phyloP scores from a whole-genome alignment of 2,888 invertebrate species.

The Tholera decimalis region DNA sequence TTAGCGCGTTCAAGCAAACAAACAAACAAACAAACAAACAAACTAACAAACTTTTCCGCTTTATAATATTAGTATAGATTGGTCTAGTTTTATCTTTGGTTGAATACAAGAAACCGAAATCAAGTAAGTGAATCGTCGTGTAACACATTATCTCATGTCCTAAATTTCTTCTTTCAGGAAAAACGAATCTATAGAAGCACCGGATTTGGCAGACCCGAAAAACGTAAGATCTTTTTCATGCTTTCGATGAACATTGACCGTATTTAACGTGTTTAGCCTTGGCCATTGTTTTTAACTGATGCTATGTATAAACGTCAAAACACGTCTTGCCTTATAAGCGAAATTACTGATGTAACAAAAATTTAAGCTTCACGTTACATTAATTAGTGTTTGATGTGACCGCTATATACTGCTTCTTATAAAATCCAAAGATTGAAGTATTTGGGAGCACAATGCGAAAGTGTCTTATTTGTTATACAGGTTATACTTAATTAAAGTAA shows the following conservation, averaged over 20 bases:
- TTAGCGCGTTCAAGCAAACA: no score
- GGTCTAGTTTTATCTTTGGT: conserved; percentile 58
- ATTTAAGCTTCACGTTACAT: conserved; percentile 22
- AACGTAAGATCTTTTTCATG: conserved; percentile 73
- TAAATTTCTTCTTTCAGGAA: conserved; percentile 76
- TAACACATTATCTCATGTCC: conserved; percentile 30
- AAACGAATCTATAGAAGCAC: conserved; percentile 73
- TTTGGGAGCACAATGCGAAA: conserved; percentile 34
- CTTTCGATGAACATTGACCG: conserved; percentile 33
- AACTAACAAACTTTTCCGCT: no score
- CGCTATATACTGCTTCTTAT: conserved; percentile 5
- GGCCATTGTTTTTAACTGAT: conserved; percentile 46
- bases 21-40: no score
- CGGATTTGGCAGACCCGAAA: conserved; percentile 71
- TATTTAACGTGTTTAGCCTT: conserved; percentile 44
- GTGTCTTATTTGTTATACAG: conserved; percentile 12
- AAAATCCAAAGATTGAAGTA: background rate
- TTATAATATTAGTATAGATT: no score
- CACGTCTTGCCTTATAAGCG: conserved; percentile 49
- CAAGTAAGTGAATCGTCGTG: conserved; percentile 28
- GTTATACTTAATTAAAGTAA: conserved; percentile 54
- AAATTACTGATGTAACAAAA: conserved; percentile 25
- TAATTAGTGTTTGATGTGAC: conserved; percentile 1
- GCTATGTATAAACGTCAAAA: conserved; percentile 29
- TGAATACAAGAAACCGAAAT: conserved; percentile 47